phyloP scores from a whole-genome alignment of 2,113 vertebrate species.

The Nothobranchius kuhntae region DNA sequence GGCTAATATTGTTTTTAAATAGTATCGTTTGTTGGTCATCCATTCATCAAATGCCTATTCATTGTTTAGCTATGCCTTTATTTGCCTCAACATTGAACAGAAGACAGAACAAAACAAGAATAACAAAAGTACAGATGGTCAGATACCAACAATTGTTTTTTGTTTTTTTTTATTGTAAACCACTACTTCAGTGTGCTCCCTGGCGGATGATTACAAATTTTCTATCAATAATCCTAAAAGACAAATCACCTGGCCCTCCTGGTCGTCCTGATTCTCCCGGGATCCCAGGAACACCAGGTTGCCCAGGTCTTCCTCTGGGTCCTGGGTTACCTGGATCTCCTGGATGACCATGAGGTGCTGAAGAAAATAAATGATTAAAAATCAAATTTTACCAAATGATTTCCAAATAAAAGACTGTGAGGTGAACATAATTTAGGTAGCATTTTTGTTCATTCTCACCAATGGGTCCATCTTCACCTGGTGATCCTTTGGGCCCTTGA shows the following conservation, averaged over 20 bases:
- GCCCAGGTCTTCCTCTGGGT: conserved; percentile 36
- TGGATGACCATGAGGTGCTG: conserved; percentile 30
- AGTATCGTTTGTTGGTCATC: too few species aligned
- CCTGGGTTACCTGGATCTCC: conserved; percentile 58
- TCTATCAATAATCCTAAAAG: not conserved
- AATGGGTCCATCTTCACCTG: conserved; percentile 28
- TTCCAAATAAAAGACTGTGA: not conserved
- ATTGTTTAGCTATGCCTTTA: too few species aligned
- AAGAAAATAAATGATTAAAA: not conserved
- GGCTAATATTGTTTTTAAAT: not conserved
- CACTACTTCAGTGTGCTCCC: not conserved
- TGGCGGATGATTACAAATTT: too few species aligned
- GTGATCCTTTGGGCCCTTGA: conserved; percentile 55
- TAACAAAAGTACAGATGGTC: too few species aligned
- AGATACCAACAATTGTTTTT: not conserved
- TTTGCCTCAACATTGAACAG: too few species aligned
- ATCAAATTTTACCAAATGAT: not conserved
- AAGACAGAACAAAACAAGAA: too few species aligned
- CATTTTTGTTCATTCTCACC: conserved; percentile 24
- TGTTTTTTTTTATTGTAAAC: not conserved
- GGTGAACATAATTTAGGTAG: not conserved
- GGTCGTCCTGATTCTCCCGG: conserved; percentile 37
- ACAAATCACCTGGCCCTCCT: conserved; percentile 53
- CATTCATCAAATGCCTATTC: too few species aligned
- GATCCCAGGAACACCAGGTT: conserved; percentile 38